Evolutionary conservation across 1,140 invertebrate genomes (phyloP).

Genomic region (Zaprionus inermis): DNA sequence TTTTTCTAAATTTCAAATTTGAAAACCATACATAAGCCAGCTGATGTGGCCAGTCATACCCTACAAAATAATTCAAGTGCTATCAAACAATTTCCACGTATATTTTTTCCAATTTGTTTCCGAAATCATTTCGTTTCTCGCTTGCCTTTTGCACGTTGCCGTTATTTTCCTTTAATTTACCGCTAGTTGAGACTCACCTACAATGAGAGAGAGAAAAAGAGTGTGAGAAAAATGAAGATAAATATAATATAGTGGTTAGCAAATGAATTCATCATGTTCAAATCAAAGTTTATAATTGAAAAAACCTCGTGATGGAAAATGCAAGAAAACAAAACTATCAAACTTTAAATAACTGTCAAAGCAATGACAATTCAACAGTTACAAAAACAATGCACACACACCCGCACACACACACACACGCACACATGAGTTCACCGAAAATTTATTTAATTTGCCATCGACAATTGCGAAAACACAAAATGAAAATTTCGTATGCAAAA

Average conservation of each 20-base stretch:
- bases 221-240: background rate
- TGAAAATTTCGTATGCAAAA: conserved; percentile 18
- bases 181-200: background rate
- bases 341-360: conserved; percentile 45
- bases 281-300: conserved; percentile 1
- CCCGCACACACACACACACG: background rate
- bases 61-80: background rate
- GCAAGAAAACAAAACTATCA: conserved; percentile 17
- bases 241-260: background rate
- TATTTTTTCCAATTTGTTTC: conserved; percentile 3
- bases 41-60: too few species aligned
- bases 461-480: conserved; percentile 49
- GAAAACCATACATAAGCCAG: too few species aligned
- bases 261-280: conserved; percentile 2
- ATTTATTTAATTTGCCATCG: conserved; percentile 64
- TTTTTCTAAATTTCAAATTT: too few species aligned
- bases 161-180: background rate
- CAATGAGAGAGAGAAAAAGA: background rate
- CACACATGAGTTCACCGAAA: conserved; percentile 39
- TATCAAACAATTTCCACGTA: background rate
- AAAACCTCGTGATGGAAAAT: conserved; percentile 8
- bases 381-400: conserved; percentile 27
- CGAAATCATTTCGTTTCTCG: background rate
- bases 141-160: background rate
- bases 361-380: conserved; percentile 59